Evolutionary conservation across 2,797 vertebrate species (phyloP).

Genomic region (Arctocebus calabarensis): DNA sequence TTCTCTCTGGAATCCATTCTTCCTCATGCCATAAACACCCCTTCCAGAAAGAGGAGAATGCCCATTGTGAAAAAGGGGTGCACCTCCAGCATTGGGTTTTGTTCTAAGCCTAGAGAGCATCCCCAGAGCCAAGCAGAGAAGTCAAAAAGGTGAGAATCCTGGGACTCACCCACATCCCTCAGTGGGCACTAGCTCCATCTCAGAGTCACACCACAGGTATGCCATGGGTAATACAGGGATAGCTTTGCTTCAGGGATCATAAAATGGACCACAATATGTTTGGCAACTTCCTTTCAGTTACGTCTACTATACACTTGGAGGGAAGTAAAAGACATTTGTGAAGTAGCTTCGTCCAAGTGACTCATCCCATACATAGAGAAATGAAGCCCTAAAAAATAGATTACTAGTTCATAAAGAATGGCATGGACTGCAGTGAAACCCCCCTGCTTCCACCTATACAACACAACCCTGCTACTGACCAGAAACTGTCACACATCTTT

Average conservation of each 20-base stretch:
- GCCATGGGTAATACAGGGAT: background rate
- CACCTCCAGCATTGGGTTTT: background rate
- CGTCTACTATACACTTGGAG: slow-evolving; percentile 12
- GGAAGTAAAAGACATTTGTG: background rate
- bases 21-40: background rate
- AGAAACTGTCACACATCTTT: background rate
- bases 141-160: slow-evolving; percentile 6
- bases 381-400: background rate
- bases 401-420: background rate
- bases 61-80: background rate
- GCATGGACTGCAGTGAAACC: background rate
- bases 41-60: background rate
- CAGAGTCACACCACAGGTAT: background rate
- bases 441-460: background rate
- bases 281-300: slow-evolving; percentile 19
- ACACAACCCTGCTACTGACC: background rate
- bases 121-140: background rate
- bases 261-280: background rate
- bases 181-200: background rate
- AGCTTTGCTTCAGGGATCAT: background rate
- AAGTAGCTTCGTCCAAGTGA: background rate
- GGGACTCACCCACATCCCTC: background rate
- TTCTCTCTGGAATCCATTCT: background rate
- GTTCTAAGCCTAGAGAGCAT: background rate
- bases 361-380: background rate